These are phyloP conservation scores for Lordiphosa stackelbergi DNA, from an alignment of 1,140 invertebrate species.

Conservation along the genomic window DNA sequence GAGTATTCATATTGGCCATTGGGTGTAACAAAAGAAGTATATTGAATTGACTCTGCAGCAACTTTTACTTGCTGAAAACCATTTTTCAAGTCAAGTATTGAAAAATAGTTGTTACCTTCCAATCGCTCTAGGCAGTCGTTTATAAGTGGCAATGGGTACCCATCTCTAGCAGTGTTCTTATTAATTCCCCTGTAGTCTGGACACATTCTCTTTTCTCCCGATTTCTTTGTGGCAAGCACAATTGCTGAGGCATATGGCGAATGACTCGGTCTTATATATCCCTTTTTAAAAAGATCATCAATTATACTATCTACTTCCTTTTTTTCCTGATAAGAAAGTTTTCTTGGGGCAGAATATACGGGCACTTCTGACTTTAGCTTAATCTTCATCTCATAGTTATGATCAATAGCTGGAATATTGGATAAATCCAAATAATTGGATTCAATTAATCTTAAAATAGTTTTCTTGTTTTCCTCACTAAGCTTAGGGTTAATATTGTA, in stretches of 20 bases:
- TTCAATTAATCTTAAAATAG: too few species aligned
- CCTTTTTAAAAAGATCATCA: not conserved
- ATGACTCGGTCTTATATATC: conserved; percentile 1
- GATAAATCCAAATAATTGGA: too few species aligned
- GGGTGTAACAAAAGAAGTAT: too few species aligned
- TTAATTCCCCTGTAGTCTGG: not conserved
- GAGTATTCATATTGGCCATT: too few species aligned
- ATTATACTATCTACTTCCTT: not conserved
- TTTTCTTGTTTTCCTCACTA: too few species aligned
- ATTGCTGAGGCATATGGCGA: conserved; percentile 1
- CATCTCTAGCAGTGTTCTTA: not conserved
- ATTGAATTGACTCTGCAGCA: too few species aligned
- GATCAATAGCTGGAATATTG: too few species aligned
- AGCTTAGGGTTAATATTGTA: too few species aligned
- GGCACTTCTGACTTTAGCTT: too few species aligned
- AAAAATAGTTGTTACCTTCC: not conserved
- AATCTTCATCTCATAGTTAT: too few species aligned
- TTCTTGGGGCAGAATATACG: too few species aligned
- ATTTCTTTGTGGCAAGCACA: conserved; percentile 3
- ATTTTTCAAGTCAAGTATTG: conserved; percentile 3
- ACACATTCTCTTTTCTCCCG: not conserved
- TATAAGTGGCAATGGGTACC: not conserved
- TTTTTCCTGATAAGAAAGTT: not conserved
- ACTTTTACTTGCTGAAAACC: not conserved
- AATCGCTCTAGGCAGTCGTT: conserved; percentile 1